Percentiles rank a stretch among this genome's conserved stretches.
Evolutionary conservation across 2,888 invertebrate species (phyloP).

Genomic region (Lasioglossum oenotherae): DNA sequence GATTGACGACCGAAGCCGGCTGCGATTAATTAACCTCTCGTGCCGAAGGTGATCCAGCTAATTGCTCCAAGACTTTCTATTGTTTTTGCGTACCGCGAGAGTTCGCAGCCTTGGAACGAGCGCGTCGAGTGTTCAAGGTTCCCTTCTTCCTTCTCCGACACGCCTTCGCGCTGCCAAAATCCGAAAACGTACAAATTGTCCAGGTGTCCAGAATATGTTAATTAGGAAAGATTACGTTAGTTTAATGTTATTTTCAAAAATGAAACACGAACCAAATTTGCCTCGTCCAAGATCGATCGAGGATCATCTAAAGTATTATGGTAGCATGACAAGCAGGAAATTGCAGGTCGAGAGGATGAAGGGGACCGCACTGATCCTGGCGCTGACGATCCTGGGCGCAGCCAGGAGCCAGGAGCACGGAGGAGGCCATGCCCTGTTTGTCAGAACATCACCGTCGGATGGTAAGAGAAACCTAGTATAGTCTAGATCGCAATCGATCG

Average conservation of each 20-base stretch:
- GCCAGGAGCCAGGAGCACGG: conserved; percentile 55
- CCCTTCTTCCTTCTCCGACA: not conserved
- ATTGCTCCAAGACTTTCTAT: conserved; percentile 20
- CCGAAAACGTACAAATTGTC: not conserved
- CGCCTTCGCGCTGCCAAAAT: not conserved
- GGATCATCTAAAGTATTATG: not conserved
- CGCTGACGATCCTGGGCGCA: conserved; percentile 51
- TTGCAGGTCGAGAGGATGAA: conserved; percentile 61
- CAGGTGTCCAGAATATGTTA: not conserved
- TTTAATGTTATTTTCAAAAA: not conserved
- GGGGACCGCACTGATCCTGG: conserved; percentile 52
- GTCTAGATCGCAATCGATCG: not conserved
- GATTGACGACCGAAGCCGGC: not conserved
- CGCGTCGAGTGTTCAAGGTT: conserved; percentile 38
- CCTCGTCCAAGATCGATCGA: not conserved
- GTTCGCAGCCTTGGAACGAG: conserved; percentile 39
- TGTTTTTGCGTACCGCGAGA: conserved; percentile 19
- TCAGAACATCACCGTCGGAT: conserved; percentile 55
- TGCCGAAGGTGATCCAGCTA: not conserved
- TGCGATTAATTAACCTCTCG: conserved; percentile 23
- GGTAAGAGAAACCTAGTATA: conserved; percentile 59
- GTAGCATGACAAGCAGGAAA: not conserved
- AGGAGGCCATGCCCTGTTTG: conserved; percentile 67
- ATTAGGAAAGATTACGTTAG: not conserved
- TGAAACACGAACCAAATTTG: not conserved